Percentiles rank a stretch among this genome's conserved stretches.
phyloP scores from a whole-genome alignment of 2,888 invertebrate genomes.

The Empis stercorea region DNA sequence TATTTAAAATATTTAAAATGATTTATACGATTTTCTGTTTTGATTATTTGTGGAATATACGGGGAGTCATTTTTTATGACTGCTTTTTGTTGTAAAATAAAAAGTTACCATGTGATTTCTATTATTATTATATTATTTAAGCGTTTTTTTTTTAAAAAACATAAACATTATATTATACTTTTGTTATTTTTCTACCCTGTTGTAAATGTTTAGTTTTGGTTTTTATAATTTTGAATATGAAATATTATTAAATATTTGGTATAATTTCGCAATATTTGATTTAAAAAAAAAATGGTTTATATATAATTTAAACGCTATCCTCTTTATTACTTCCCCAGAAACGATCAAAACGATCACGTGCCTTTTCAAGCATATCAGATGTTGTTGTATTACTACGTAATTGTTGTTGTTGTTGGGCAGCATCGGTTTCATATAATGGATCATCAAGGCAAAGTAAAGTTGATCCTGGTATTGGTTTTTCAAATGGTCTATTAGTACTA shows the following conservation, averaged over 20 bases:
- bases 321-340: constrained; percentile 67
- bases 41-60: too few species aligned
- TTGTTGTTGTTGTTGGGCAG: constrained; percentile 13
- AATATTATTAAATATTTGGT: not conserved
- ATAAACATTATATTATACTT: too few species aligned
- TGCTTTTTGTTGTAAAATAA: too few species aligned
- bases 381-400: constrained; percentile 32
- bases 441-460: constrained; percentile 42
- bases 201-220: not conserved
- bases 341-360: constrained; percentile 70
- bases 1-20: too few species aligned
- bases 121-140: too few species aligned
- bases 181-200: not conserved
- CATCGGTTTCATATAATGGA: constrained; percentile 38
- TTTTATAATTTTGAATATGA: not conserved
- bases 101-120: too few species aligned
- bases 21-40: too few species aligned
- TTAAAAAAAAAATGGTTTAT: not conserved
- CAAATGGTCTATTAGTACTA: constrained; percentile 15
- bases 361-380: constrained; percentile 64
- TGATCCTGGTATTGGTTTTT: constrained; percentile 38
- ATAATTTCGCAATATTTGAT: not conserved
- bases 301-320: constrained; percentile 37
- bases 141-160: too few species aligned
- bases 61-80: too few species aligned